A percentile compares a stretch with the other conserved stretches of the same genome.
These are phyloP conservation scores for Drosophila sordidula DNA, from an alignment of 2,888 invertebrate genomes.

Conservation along the genomic window DNA sequence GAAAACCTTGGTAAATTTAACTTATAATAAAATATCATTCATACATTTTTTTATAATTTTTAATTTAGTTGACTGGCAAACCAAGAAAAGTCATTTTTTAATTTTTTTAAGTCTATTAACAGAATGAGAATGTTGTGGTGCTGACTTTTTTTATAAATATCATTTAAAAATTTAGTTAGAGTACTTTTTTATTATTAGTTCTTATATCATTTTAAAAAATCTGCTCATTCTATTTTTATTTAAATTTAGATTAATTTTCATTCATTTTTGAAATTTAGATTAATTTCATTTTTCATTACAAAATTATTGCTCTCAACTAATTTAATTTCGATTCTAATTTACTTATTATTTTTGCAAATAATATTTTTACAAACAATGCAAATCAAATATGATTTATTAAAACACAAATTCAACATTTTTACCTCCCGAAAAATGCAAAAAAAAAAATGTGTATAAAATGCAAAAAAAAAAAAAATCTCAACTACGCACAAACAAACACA, in stretches of 20 bases:
- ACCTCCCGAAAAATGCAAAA: constrained; percentile 50
- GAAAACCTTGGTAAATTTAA: constrained; percentile 83
- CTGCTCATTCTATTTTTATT: constrained; percentile 41
- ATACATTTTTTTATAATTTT: constrained; percentile 40
- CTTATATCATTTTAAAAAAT: constrained; percentile 1
- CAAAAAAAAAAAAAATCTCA: constrained; percentile 40
- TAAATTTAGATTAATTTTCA: constrained; percentile 15
- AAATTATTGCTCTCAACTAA: constrained; percentile 19
- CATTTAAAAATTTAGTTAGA: constrained; percentile 8
- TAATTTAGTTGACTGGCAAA: constrained; percentile 56
- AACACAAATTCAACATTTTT: constrained; percentile 70
- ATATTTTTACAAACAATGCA: constrained; percentile 51
- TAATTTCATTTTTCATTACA: constrained; percentile 27
- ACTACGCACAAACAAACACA: constrained; percentile 47
- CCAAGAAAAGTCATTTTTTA: constrained; percentile 24
- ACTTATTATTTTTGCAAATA: constrained; percentile 37
- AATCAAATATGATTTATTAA: constrained; percentile 67
- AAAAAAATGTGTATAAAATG: constrained; percentile 30
- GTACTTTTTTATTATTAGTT: constrained; percentile 2
- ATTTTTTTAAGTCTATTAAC: constrained; percentile 14
- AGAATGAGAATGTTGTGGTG: constrained; percentile 54
- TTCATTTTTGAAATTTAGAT: constrained; percentile 21
- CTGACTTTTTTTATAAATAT: constrained; percentile 7
- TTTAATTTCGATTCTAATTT: constrained; percentile 17
- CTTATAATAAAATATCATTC: constrained; percentile 40